Evolutionary conservation across 2,113 vertebrate genomes (phyloP), one percentile per base, ranked within the genome.

Genomic region (Paramisgurnus dabryanus): DNA sequence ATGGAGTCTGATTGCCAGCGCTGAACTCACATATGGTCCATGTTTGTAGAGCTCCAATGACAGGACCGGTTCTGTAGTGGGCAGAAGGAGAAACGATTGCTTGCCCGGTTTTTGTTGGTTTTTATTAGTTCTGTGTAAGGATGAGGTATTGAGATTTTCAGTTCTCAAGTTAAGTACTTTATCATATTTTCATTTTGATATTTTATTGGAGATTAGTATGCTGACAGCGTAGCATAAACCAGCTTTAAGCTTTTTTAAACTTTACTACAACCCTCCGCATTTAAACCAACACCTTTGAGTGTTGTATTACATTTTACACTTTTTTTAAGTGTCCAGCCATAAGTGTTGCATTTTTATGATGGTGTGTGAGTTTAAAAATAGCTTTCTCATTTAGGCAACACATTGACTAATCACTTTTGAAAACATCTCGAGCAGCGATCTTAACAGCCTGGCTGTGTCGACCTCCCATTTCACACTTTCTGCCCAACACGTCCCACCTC

Each of bases 1-100:
- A 91, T 91, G 88, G 90, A 86, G 87, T 91, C 90, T 91, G 91
- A 91, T 92, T 93, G 90, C 91, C 91, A 92, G 90, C 76, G 58
- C 89, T 89, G 87, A 90, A 86, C 87, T 88, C 92, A 91, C 92
- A 94, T 92, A 92, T 93, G 92, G 90, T 91, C 91, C 58, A 83
- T 88, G 91, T 93, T 94, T 93, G 87, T 85, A 89, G 88, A 89
- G 83, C 81, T 88, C 88, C 85, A 92, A 89, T 90, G 91, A 91
- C 90, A 89, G 84, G 86, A 92, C 84, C 89, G 86, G 86, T 88
- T 88, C 87, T 88, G 87, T 88, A 84, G 87, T 76, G 76, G 87
- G 89, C 84, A 81, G 57, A 47, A 80, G 87, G 82, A 84, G 40
- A 64, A 50, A 86, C 82, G 85, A 85, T 77, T 78, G 80, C 83